A percentile compares a stretch with the other conserved stretches of the same genome.
Evolutionary conservation across 2,113 vertebrate species (phyloP).

Genomic region (Trachemys scripta): DNA sequence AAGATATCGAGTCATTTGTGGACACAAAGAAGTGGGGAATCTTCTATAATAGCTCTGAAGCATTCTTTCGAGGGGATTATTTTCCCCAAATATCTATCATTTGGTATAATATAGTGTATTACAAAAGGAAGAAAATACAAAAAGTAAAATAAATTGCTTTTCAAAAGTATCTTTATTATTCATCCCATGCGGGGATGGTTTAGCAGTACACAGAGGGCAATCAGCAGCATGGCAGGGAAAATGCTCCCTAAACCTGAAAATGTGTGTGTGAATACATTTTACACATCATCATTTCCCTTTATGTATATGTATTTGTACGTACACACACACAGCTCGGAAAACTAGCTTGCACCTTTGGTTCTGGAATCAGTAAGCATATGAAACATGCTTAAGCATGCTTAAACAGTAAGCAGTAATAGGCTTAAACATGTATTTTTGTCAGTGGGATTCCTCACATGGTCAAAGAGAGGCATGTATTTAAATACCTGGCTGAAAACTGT

Average conservation of each 20-base stretch:
- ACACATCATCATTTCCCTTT: neutral
- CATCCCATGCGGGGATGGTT: neutral
- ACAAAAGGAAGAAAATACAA: neutral
- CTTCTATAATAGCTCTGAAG: accelerated
- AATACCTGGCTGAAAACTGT: neutral
- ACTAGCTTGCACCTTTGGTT: constrained; percentile 21
- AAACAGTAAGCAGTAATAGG: neutral
- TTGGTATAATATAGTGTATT: neutral
- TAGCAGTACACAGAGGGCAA: neutral
- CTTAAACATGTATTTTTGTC: neutral
- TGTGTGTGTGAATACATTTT: neutral
- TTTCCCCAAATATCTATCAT: neutral
- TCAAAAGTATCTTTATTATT: constrained; percentile 36
- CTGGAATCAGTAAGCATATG: neutral
- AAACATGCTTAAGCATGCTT: neutral
- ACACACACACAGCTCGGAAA: neutral
- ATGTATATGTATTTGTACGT: neutral
- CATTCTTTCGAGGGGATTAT: neutral
- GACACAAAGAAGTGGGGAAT: neutral
- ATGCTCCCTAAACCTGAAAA: neutral
- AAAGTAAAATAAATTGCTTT: neutral
- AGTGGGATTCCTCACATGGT: neutral
- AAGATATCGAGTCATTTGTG: neutral
- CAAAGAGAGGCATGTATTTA: neutral
- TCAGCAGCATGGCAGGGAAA: accelerated